Evolutionary conservation across 2,113 vertebrate genomes (phyloP).

Genomic region (rat (Rattus norvegicus)): DNA sequence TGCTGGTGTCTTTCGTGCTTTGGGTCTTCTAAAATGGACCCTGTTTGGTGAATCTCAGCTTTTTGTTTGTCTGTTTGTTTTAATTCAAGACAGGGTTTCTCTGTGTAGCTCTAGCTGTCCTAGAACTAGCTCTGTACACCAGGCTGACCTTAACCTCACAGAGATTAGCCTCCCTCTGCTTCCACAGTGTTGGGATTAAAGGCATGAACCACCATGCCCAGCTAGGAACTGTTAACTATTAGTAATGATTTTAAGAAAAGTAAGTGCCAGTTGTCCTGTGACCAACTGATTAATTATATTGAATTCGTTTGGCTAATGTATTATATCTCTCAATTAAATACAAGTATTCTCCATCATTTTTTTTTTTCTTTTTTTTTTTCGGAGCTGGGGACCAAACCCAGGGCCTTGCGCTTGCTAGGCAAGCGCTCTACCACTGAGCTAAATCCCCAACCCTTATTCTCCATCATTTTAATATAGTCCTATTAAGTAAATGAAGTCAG

Average conservation of each 20-base stretch:
- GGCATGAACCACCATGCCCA: background rate
- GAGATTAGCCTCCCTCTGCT: background rate
- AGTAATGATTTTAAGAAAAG: conserved; percentile 24
- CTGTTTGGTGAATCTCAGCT: background rate
- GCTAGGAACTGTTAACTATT: conserved; percentile 28
- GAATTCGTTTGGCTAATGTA: background rate
- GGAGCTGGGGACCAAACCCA: too few species aligned
- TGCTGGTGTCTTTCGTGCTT: background rate
- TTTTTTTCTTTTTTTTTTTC: too few species aligned
- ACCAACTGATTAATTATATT: background rate
- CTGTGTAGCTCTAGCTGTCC: background rate
- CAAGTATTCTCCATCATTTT: background rate
- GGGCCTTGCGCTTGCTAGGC: too few species aligned
- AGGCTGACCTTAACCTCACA: background rate
- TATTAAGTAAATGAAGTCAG: background rate
- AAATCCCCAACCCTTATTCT: too few species aligned
- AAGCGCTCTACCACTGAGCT: too few species aligned
- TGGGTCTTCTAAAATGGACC: background rate
- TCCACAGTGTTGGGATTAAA: background rate
- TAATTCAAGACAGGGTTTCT: background rate
- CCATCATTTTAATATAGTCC: background rate
- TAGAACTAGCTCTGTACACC: background rate
- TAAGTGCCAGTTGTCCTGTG: conserved; percentile 19
- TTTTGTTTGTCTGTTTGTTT: background rate
- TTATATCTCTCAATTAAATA: conserved; percentile 38